Evolutionary conservation across 2,888 invertebrate species (phyloP).

Genomic region (Drosophila borealis): DNA sequence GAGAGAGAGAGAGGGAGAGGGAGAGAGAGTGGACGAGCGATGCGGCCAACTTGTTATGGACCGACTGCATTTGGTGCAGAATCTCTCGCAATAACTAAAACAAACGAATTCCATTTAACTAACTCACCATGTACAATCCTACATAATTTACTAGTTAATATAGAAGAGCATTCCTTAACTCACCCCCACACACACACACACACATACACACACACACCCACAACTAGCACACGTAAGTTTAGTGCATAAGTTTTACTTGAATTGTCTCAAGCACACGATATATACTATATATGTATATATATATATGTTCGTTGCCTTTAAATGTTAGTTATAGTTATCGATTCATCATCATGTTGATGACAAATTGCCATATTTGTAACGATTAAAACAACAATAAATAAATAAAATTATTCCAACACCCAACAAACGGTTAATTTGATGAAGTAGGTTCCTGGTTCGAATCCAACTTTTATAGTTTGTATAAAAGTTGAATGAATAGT

Average conservation of each 20-base stretch:
- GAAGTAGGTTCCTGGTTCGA: no score
- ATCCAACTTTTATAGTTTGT: no score
- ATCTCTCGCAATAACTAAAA: slow-evolving; percentile 20
- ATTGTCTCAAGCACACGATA: slow-evolving; percentile 21
- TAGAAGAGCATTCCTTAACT: slow-evolving; percentile 16
- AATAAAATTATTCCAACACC: slow-evolving; percentile 75
- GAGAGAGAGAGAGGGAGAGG: not conserved
- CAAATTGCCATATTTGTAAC: slow-evolving; percentile 74
- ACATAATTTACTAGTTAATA: slow-evolving; percentile 32
- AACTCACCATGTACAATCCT: slow-evolving; percentile 58
- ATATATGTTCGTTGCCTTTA: slow-evolving; percentile 16
- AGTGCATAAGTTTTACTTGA: slow-evolving; percentile 60
- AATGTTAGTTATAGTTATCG: slow-evolving; percentile 68
- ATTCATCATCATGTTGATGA: slow-evolving; percentile 54
- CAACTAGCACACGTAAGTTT: slow-evolving; percentile 34
- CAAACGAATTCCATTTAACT: slow-evolving; percentile 46
- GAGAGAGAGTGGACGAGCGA: slow-evolving; percentile 21
- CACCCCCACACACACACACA: slow-evolving; percentile 5
- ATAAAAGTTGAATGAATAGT: no score
- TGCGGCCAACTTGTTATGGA: slow-evolving; percentile 58
- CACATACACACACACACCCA: slow-evolving; percentile 26
- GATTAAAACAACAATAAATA: slow-evolving; percentile 63
- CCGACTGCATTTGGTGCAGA: slow-evolving; percentile 54
- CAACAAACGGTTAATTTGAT: not conserved
- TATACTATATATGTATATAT: not conserved